These are phyloP conservation scores for Callocephalon fimbriatum DNA, from an alignment of 2,113 vertebrate species.

Conservation along the genomic window DNA sequence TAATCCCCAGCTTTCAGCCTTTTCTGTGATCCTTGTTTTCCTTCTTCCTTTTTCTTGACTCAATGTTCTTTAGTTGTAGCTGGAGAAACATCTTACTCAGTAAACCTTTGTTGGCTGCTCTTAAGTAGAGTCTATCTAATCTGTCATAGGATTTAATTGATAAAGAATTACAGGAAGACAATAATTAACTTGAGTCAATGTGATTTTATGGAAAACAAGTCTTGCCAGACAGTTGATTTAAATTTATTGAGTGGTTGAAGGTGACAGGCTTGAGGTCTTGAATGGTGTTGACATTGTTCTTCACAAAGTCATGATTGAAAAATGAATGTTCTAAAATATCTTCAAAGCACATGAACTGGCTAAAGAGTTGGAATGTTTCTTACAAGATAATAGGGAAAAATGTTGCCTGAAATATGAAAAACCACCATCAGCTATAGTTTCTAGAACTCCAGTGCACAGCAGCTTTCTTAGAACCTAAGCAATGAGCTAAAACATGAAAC, in stretches of 20 bases:
- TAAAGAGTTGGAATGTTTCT: neutral
- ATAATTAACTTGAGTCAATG: neutral
- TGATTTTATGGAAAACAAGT: conserved; percentile 4
- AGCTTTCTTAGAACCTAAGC: neutral
- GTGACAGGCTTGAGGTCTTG: neutral
- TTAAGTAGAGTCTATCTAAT: neutral
- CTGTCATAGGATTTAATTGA: neutral
- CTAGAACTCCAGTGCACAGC: neutral
- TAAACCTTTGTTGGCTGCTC: neutral
- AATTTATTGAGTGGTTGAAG: neutral
- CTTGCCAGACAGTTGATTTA: neutral
- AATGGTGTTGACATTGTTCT: neutral
- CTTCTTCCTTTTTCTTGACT: neutral
- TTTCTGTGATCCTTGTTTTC: neutral
- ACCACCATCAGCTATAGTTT: neutral
- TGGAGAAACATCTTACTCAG: neutral
- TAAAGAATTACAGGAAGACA: neutral
- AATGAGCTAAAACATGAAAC: neutral
- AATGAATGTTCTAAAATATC: neutral
- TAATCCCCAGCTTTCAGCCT: neutral
- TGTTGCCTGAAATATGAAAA: neutral
- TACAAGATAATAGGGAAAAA: neutral
- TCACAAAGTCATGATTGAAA: neutral
- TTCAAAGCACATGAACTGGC: neutral
- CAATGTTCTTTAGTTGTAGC: neutral